Base-by-base conservation (phyloP, 2,888 invertebrate species). In the Netelia fuscicornis region DNA sequence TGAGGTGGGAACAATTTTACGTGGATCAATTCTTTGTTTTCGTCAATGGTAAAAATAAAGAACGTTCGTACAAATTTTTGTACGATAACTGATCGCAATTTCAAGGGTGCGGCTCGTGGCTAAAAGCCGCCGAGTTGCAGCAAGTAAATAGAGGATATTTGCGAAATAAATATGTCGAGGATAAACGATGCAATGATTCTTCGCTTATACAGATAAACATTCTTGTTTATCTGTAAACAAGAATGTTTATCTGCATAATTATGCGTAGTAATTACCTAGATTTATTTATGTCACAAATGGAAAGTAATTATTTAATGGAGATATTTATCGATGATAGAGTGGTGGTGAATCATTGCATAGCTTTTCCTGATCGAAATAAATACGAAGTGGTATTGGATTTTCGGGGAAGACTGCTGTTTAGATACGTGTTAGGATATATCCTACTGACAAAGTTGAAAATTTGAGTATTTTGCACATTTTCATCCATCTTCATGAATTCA, bases 1-100 rank as follows among this genome's bases (percentile, higher is more conserved):
- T 83, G 80, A 82, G 86, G 78, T 78, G 80, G 72, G 65, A 68
- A 23, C 65, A 75, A 58, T 81, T 76, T 76, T 76, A 54, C 70
- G 54, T 23, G 64, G 25, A 2, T 10, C 20, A n/a, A 44, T 30
- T 17, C 62, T 77, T 77, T 52, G 13, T 64, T 42, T 30, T 30
- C 44, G 72, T 72, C 54, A 37, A 37, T 62, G 23, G 23, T 64
- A 58, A 64, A 5, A 25, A 42, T 25, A 17, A 11, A 23, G 65
- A 79, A 17, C 56, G 37, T 17, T 60, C 17, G 60, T 72, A 44
- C 25, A 62, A 58, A 75, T 88, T 81, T 87, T 52, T 72, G 25
- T 25, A 23, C 58, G 11, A 42, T 9, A 48, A 77, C 72, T 70
- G 37, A 30, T 68, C 60, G 68, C 20, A 37, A 77, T 72, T 72